Evolutionary conservation across 2,113 vertebrate genomes (phyloP), one percentile per base, ranked within the genome.

Genomic region (Psettodes erumei): DNA sequence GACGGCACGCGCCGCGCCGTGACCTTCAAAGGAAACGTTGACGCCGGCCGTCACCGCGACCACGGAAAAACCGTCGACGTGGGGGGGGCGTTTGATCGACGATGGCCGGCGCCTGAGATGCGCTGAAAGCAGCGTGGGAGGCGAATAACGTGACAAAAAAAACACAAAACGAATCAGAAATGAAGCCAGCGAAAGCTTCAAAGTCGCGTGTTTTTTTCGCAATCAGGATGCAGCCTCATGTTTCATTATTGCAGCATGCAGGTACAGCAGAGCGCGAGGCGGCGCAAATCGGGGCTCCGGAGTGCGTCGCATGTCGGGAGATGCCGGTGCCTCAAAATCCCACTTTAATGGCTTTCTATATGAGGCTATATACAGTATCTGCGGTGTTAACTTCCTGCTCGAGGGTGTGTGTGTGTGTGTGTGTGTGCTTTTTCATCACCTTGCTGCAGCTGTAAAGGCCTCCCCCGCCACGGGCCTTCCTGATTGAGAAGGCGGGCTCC

Each of bases 11-110:
- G 65, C 74, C 45, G 63, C 76, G 68, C 50, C 70, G 54, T 92
- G 88, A 92, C 90, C 86, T 92, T 91, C 88, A 83, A 75, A 91
- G 81, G 79, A 86, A 91, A 86, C 81, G 86, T 86, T 86, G 87
- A 88, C 81, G 87, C 71, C 30, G 58, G 58, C 79, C 80, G 80
- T 81, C 86, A 86, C 58, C 50, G 63, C n/a, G n/a, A n/a, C n/a
- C n/a, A n/a, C n/a, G n/a, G n/a, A n/a, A n/a, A n/a, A n/a, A n/a
- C n/a, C n/a, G n/a, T n/a, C n/a, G n/a, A n/a, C n/a, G n/a, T n/a
- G n/a, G n/a, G n/a, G n/a, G n/a, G n/a, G n/a, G n/a, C n/a, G n/a
- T n/a, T n/a, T n/a, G n/a, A n/a, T n/a, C n/a, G n/a, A n/a, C n/a
- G n/a, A n/a, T n/a, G n/a, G n/a, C n/a, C n/a, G n/a, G n/a, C n/a